phyloP scores from a whole-genome alignment of 2,113 vertebrate species.

The Steatornis caripensis region DNA sequence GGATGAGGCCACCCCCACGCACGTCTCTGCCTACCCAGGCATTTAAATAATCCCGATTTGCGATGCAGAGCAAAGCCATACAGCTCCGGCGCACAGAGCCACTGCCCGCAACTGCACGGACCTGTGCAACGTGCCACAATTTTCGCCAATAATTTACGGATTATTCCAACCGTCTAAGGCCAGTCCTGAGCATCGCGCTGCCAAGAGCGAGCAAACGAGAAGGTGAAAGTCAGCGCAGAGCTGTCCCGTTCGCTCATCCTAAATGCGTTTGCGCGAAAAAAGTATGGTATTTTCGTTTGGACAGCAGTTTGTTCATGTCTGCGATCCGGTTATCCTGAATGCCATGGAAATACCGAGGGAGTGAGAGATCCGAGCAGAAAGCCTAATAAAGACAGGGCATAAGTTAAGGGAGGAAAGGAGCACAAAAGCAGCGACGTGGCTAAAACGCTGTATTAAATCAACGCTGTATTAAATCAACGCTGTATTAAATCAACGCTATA shows the following conservation, averaged over 20 bases:
- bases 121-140: rapidly evolving
- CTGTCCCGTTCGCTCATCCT: neutral
- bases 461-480: rapidly evolving
- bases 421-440: neutral
- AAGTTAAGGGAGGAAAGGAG: neutral
- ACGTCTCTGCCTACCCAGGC: neutral
- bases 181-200: neutral
- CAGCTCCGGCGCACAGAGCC: neutral
- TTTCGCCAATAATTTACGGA: neutral
- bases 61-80: neutral
- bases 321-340: neutral
- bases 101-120: neutral
- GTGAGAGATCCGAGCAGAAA: neutral
- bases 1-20: neutral
- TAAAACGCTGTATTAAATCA: neutral
- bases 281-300: rapidly evolving
- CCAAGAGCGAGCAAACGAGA: neutral
- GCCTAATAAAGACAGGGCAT: neutral
- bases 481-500: rapidly evolving
- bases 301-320: neutral
- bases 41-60: neutral
- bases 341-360: neutral
- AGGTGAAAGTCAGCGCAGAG: neutral
- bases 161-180: neutral
- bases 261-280: neutral